Evolutionary conservation across 2,113 vertebrate species (phyloP).

Genomic region (Gorilla gorilla): DNA sequence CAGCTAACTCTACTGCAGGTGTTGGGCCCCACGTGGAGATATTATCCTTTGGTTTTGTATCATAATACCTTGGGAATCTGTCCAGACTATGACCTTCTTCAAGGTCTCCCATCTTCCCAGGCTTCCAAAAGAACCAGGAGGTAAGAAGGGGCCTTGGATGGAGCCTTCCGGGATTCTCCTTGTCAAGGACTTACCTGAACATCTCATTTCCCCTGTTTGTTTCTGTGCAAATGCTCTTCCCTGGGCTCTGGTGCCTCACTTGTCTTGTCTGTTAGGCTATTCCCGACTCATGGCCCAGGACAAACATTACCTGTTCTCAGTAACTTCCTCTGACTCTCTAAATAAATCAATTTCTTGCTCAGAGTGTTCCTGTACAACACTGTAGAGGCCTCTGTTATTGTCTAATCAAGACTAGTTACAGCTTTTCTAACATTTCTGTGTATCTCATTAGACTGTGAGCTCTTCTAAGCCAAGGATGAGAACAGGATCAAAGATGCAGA

Average conservation of each 20-base stretch:
- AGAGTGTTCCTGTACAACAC: background rate
- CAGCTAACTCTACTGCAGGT: background rate
- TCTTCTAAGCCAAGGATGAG: background rate
- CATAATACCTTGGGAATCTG: background rate
- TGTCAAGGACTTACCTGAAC: background rate
- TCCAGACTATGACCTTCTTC: background rate
- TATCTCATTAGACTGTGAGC: background rate
- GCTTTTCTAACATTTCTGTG: constrained; percentile 27
- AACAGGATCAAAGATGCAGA: background rate
- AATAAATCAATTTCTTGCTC: constrained; percentile 25
- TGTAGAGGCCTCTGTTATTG: background rate
- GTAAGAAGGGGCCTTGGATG: background rate
- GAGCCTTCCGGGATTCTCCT: background rate
- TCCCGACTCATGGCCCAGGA: background rate
- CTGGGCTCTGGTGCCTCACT: fast-evolving
- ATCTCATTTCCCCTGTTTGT: background rate
- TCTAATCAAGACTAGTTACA: background rate
- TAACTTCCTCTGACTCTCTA: background rate
- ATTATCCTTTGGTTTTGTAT: background rate
- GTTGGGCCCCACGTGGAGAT: too few relatives aligned
- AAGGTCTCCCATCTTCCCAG: background rate
- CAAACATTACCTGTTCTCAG: background rate
- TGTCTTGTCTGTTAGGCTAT: too few relatives aligned
- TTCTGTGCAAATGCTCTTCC: background rate
- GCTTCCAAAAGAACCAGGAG: background rate